These are phyloP conservation scores for Macrotus californicus DNA, from an alignment of 2,113 vertebrate species.

Conservation along the genomic window DNA sequence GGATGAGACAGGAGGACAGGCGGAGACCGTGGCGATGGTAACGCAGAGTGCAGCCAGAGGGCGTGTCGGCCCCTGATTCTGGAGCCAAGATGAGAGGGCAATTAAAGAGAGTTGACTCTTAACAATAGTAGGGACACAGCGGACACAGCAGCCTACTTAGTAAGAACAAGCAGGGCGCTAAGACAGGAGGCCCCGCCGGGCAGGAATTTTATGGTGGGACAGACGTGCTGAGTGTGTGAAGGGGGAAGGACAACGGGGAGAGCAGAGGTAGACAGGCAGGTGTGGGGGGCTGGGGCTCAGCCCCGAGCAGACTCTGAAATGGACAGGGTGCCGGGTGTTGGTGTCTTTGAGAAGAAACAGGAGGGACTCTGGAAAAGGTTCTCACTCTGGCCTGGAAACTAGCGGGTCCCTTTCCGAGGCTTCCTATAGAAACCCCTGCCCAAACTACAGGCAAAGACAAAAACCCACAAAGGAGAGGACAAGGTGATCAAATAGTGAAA, in stretches of 20 bases:
- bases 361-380: background rate
- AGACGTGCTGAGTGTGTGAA: rapidly evolving
- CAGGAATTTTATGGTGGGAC: rapidly evolving
- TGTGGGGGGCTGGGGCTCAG: rapidly evolving
- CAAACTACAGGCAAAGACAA: rapidly evolving
- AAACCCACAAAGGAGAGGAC: rapidly evolving
- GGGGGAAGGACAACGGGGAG: rapidly evolving
- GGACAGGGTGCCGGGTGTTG: rapidly evolving
- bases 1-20: rapidly evolving
- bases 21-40: rapidly evolving
- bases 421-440: background rate
- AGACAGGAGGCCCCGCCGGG: too few species aligned
- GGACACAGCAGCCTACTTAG: rapidly evolving
- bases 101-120: background rate
- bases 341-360: rapidly evolving
- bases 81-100: rapidly evolving
- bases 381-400: rapidly evolving
- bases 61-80: rapidly evolving
- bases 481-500: rapidly evolving
- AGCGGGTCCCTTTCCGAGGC: rapidly evolving
- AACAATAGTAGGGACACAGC: background rate
- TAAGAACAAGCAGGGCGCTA: rapidly evolving
- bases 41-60: rapidly evolving
- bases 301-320: rapidly evolving
- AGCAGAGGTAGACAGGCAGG: rapidly evolving